A percentile compares a stretch with the other conserved stretches of the same genome.
Conservation (phyloP, 37 sponge, comb jelly and placozoan species). For the Bolinopsis microptera region DNA sequence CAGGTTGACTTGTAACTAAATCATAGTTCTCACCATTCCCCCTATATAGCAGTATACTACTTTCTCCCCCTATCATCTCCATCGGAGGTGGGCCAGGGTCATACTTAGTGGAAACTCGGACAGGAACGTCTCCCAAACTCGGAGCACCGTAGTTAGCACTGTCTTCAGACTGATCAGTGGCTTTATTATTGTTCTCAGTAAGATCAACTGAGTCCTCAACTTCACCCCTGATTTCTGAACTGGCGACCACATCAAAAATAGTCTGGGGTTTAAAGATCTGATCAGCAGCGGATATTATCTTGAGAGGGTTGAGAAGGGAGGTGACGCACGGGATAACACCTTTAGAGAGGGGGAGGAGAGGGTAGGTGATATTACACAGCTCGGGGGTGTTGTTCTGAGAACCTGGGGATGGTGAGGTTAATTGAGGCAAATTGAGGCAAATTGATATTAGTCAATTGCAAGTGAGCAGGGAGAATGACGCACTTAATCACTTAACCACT, state of each 20-base stretch:
- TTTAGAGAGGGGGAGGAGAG: slow-evolving; percentile 43
- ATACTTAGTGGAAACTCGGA: not conserved
- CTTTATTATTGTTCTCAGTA: not conserved
- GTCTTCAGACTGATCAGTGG: not conserved
- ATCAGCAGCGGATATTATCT: slow-evolving; percentile 2
- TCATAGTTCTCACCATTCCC: too few relatives aligned
- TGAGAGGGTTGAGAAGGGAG: not conserved
- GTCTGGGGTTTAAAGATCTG: not conserved
- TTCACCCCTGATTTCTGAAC: not conserved
- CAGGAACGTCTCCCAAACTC: not conserved
- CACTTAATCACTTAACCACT: too few relatives aligned
- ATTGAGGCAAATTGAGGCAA: not conserved
- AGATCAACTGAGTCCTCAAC: not conserved
- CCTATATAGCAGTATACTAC: too few relatives aligned
- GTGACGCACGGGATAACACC: slow-evolving; percentile 41
- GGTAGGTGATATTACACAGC: not conserved
- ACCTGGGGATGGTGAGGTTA: slow-evolving; percentile 2
- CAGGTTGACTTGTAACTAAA: too few relatives aligned
- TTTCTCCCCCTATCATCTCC: not conserved
- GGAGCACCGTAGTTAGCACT: not conserved
- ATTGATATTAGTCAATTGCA: too few relatives aligned
- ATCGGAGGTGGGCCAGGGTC: not conserved
- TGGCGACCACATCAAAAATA: not conserved
- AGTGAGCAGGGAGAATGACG: too few relatives aligned
- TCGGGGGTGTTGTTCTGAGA: not conserved